phyloP scores from a whole-genome alignment of 2,797 vertebrate genomes.

The Coracias cyanogaster region DNA sequence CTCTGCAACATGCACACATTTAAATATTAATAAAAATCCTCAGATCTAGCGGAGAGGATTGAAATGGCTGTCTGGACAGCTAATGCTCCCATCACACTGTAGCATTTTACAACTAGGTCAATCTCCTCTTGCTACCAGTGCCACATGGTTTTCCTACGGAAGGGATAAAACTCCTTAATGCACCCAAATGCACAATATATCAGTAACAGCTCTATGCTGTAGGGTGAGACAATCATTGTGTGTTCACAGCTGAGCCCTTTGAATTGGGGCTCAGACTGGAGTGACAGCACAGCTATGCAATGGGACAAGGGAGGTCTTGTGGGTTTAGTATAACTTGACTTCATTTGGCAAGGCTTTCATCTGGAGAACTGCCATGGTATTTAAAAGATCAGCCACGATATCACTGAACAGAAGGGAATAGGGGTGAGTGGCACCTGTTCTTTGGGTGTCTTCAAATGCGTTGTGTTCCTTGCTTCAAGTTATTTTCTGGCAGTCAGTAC shows the following conservation, averaged over 20 bases:
- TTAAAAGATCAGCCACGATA: background rate
- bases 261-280: background rate
- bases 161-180: background rate
- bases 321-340: background rate
- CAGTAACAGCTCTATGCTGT: background rate
- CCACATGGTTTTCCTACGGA: background rate
- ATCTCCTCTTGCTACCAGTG: background rate
- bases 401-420: background rate
- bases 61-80: background rate
- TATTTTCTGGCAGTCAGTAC: background rate
- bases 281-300: background rate
- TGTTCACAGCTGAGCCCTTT: background rate
- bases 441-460: background rate
- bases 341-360: background rate
- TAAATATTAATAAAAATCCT: background rate
- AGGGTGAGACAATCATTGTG: background rate
- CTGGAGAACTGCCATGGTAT: background rate
- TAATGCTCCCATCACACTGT: background rate
- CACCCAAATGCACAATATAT: background rate
- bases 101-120: slow-evolving; percentile 14
- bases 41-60: background rate
- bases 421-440: background rate
- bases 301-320: background rate
- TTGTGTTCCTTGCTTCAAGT: background rate
- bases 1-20: background rate